These are phyloP conservation scores for Ceryle rudis DNA, from an alignment of 2,797 vertebrate species.

Conservation along the genomic window DNA sequence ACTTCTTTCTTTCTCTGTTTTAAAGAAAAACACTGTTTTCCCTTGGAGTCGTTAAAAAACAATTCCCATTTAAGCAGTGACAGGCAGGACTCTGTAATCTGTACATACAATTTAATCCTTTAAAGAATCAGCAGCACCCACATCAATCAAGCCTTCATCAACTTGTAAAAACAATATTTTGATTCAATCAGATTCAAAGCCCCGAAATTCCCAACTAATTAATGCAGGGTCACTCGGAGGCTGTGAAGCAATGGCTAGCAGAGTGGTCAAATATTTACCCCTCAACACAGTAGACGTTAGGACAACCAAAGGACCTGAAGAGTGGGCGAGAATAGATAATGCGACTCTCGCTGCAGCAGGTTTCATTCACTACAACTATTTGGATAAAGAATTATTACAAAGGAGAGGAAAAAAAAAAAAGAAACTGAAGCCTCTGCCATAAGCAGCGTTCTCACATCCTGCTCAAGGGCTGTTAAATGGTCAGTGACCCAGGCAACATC, in stretches of 20 bases:
- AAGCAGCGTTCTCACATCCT: constrained; percentile 32
- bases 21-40: constrained; percentile 52
- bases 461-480: constrained; percentile 59
- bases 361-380: constrained; percentile 61
- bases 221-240: constrained; percentile 84
- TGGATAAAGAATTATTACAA: constrained; percentile 72
- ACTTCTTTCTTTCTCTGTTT: background rate
- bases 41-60: constrained; percentile 72
- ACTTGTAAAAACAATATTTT: constrained; percentile 98
- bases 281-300: constrained; percentile 57
- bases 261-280: constrained; percentile 85
- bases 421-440: constrained; percentile 17
- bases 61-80: constrained; percentile 72
- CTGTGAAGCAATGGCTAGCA: constrained; percentile 64
- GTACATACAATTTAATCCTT: constrained; percentile 99
- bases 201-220: constrained; percentile 81
- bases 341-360: constrained; percentile 31
- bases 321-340: constrained; percentile 74
- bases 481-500: constrained; percentile 52
- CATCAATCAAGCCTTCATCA: constrained; percentile 99
- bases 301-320: constrained; percentile 63
- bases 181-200: constrained; percentile 93
- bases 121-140: constrained; percentile 91
- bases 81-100: constrained; percentile 87
- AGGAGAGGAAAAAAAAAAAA: constrained; percentile 17